Evolutionary conservation across 1,140 invertebrate genomes (phyloP).

Genomic region (Colletes gigas): DNA sequence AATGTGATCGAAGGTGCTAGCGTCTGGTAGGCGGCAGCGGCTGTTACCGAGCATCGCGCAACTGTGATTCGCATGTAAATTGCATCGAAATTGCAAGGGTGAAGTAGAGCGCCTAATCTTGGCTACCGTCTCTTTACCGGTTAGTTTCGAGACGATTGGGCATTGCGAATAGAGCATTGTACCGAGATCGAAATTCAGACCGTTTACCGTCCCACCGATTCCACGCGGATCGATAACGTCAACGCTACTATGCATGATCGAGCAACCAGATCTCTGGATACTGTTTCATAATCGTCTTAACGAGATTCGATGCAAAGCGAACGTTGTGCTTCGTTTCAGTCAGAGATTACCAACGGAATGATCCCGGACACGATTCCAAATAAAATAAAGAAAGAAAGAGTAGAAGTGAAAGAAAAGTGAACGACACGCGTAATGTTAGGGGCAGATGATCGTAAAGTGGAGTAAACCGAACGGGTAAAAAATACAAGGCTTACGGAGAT

Average conservation of each 20-base stretch:
- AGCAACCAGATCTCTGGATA: too few relatives aligned
- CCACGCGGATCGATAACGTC: not conserved
- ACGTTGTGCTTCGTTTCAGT: too few relatives aligned
- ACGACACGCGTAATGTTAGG: too few relatives aligned
- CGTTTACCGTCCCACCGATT: not conserved
- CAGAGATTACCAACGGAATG: too few relatives aligned
- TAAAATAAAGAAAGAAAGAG: too few relatives aligned
- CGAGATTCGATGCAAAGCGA: too few relatives aligned
- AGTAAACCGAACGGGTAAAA: not conserved
- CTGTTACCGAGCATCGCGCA: not conserved
- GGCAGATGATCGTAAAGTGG: not conserved
- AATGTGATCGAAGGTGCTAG: too few relatives aligned
- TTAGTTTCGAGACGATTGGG: slow-evolving; percentile 17
- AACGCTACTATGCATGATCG: not conserved
- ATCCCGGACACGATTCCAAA: too few relatives aligned
- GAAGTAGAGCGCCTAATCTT: slow-evolving; percentile 1
- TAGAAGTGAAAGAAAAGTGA: too few relatives aligned
- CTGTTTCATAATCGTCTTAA: too few relatives aligned
- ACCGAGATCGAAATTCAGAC: slow-evolving; percentile 5
- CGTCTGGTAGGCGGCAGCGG: not conserved
- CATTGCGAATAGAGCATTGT: not conserved
- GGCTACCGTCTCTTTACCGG: not conserved
- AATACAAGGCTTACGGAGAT: not conserved
- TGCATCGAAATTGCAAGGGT: slow-evolving; percentile 32
- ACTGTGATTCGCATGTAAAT: slow-evolving; percentile 49